Evolutionary conservation across 1,140 invertebrate genomes (phyloP), one percentile per base, ranked within the genome.

Genomic region (Caenorhabditis briggsae): DNA sequence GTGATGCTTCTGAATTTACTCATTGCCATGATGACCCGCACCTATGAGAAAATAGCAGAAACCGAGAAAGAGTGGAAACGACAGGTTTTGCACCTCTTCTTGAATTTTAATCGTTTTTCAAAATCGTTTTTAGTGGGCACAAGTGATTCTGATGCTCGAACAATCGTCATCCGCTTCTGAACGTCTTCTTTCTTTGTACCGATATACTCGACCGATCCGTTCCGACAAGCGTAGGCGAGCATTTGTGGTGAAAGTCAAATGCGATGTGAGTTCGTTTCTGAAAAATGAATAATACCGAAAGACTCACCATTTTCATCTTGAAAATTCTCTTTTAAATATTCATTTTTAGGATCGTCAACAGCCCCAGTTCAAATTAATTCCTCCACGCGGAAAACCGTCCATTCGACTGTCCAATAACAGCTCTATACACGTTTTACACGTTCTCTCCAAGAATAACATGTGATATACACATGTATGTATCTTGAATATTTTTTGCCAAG

Each of bases 11-110:
- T 99, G 9, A 98, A 99, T 94, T 97, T 99, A 96, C 94, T 99
- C 91, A 98, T 99, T 90, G 97, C 97, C 89, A 98, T 98, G 97
- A 98, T 99, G 97, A 97, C 97, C 0, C 97, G 98, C 92, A 98
- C 97, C 33, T 98, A 99, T 93, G 96, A 97, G 93, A 91, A 94
- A 93, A 97, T 98, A 88, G 96, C 96, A 0, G 96, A 97, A 93
- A 97, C 97, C 5, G 94, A 96, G 89, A 98, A 98, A 93, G 97
- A 99, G 93, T 98, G 97, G 97, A 96, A 98, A 93, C 94, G 97
- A 93, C 97, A 98, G 94, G 95, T 96, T 93, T 43, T n/a, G n/a
- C n/a, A n/a, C n/a, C n/a, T n/a, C n/a, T n/a, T n/a, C n/a, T n/a
- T n/a, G n/a, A n/a, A n/a, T n/a, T n/a, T n/a, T n/a, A n/a, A n/a